These are phyloP conservation scores for Lagenorhynchus albirostris DNA, from an alignment of 2,113 vertebrate species.

Conservation along the genomic window DNA sequence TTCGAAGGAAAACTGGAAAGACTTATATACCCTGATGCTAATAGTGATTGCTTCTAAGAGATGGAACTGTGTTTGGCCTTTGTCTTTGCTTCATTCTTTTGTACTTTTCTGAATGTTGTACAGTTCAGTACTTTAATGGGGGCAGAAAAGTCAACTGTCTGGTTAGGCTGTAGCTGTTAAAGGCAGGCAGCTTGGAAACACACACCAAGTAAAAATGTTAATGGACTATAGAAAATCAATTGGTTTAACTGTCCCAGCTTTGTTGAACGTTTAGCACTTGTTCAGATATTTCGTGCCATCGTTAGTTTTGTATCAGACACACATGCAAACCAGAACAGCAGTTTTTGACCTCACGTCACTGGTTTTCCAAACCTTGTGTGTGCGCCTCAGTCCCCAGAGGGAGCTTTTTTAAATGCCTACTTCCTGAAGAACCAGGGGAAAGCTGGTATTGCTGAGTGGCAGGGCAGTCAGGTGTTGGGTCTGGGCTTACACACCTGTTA, in stretches of 20 bases:
- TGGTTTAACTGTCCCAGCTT: neutral
- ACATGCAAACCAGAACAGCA: neutral
- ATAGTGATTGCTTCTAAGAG: neutral
- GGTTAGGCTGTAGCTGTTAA: neutral
- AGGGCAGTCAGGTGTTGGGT: too few species aligned
- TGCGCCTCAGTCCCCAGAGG: neutral
- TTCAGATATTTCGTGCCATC: neutral
- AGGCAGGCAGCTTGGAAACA: neutral
- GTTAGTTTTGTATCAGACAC: neutral
- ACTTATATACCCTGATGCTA: neutral
- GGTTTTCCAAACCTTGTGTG: neutral
- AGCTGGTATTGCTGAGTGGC: neutral
- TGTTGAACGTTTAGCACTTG: neutral
- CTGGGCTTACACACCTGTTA: neutral
- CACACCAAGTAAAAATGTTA: neutral
- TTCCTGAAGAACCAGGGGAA: neutral
- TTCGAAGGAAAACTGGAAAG: neutral
- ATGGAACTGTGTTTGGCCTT: neutral
- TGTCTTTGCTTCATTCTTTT: neutral
- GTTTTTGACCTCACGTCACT: neutral
- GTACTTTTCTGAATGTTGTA: neutral
- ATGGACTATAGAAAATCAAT: neutral
- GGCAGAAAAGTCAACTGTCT: neutral
- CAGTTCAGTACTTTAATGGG: neutral
- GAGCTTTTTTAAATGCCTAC: neutral